phyloP scores from a whole-genome alignment of 1,140 invertebrate species.

The Solenopsis invicta region DNA sequence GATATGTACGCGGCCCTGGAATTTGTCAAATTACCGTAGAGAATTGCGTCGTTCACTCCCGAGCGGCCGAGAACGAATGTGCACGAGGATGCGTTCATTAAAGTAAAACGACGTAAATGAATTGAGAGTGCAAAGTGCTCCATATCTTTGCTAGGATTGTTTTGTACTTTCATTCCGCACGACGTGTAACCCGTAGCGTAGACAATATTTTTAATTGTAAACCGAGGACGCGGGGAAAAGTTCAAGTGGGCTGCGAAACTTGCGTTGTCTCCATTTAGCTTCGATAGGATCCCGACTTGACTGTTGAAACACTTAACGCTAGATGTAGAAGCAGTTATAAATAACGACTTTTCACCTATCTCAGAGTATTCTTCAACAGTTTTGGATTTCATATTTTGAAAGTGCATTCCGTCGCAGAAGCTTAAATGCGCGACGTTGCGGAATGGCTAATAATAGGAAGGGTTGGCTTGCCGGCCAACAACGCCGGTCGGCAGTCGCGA shows the following conservation, averaged over 20 bases:
- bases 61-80: not conserved
- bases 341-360: not conserved
- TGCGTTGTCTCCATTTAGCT: not conserved
- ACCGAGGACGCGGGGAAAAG: not conserved
- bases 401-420: constrained; percentile 78
- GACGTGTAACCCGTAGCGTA: not conserved
- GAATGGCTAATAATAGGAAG: constrained; percentile 85
- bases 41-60: not conserved
- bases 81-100: not conserved
- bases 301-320: not conserved
- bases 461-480: constrained; percentile 80
- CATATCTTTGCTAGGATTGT: not conserved
- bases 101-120: not conserved
- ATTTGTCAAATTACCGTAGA: constrained; percentile 54
- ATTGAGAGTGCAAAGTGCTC: not conserved
- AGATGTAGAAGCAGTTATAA: not conserved
- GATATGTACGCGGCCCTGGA: constrained; percentile 30
- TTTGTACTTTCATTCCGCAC: not conserved
- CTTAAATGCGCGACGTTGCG: constrained; percentile 79
- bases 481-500: constrained; percentile 68
- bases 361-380: constrained; percentile 62
- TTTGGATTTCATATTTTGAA: constrained; percentile 80
- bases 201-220: constrained; percentile 6
- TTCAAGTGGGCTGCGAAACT: not conserved
- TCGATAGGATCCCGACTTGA: not conserved